Base-by-base conservation (phyloP, 2,888 invertebrate species). In the Orchesella flavescens region DNA sequence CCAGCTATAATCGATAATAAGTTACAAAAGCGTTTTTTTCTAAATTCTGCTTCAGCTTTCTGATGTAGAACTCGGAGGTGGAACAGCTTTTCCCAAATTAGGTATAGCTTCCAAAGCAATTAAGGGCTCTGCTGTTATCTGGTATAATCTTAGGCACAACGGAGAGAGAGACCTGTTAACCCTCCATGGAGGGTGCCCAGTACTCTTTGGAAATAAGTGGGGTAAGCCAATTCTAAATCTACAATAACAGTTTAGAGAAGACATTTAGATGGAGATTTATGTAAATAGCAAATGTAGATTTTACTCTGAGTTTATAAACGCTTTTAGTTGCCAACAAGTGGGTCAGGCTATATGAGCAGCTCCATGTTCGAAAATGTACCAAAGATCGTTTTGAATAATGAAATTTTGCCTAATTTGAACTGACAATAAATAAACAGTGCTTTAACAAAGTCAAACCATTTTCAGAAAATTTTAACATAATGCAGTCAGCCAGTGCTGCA, bases 91-190 rank as follows among this genome's bases (percentile, higher is more conserved):
- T 86, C 89, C 89, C 1, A 84, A 88, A 46, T 76, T 89, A 7
- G 89, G 89, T 15, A 85, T 89, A 0, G 87, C 87, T 0, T 84
- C 89, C 15, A 86, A 87, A 74, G 89, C 89, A 0, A 34, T 84
- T 9, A 89, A 88, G 89, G 91, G 91, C 4, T 89, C 89, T 15
- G 91, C 91, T 55, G 90, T 90, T 53, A 91, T 91, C 87, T 91
- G 91, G 91, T 90, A 90, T 86, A 91, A 91, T 86, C 84, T 91
- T 46, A 88, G 89, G 80, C 87, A 85, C 66, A 90, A 89, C 87
- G 91, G 91, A 17, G 89, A 89, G 15, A 90, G 89, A 23, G 90
- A 91, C 46, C 49, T 7, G 1, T 53, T 80, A 1, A 23, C 63
- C 3, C 72, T 86, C 4, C 86, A 86, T 61, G 86, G 86, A 23